These are phyloP conservation scores for Clistopyga incitator DNA, from an alignment of 2,888 invertebrate species.

Conservation along the genomic window DNA sequence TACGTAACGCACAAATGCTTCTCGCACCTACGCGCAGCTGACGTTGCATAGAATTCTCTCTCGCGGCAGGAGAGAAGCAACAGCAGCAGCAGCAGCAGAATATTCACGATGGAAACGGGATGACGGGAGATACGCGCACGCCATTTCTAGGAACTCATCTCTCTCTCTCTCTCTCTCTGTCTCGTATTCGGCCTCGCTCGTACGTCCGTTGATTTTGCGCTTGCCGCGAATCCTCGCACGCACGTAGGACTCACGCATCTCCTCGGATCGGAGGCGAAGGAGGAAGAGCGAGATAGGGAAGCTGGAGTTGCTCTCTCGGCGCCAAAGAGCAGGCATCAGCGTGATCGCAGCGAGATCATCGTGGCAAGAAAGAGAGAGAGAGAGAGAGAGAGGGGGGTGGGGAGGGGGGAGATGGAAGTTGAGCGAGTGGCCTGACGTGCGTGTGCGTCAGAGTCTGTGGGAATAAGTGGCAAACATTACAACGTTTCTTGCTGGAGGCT, in stretches of 20 bases:
- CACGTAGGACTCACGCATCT: slow-evolving; percentile 66
- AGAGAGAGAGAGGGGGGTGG: no score
- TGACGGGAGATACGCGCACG: slow-evolving; percentile 78
- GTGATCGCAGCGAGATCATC: slow-evolving; percentile 53
- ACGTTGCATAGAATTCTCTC: slow-evolving; percentile 45
- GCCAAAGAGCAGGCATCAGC: slow-evolving; percentile 51
- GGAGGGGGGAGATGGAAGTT: slow-evolving; percentile 9
- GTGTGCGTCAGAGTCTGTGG: slow-evolving; percentile 61
- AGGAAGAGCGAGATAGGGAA: slow-evolving; percentile 1
- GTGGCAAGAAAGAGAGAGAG: no score
- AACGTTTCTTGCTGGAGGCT: slow-evolving; percentile 51
- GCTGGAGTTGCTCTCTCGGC: slow-evolving; percentile 26
- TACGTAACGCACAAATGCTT: slow-evolving; percentile 41
- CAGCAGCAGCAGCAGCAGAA: slow-evolving; percentile 40
- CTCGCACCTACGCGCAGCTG: slow-evolving; percentile 59
- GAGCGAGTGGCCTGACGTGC: slow-evolving; percentile 43
- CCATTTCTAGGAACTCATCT: slow-evolving; percentile 80
- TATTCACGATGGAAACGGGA: slow-evolving; percentile 66
- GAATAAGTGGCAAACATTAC: slow-evolving; percentile 62
- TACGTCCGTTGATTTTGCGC: slow-evolving; percentile 58
- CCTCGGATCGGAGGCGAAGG: slow-evolving; percentile 25
- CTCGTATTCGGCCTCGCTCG: slow-evolving; percentile 41
- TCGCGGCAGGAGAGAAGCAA: slow-evolving; percentile 12
- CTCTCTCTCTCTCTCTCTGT: slow-evolving; percentile 35
- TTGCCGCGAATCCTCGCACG: slow-evolving; percentile 67